A percentile compares a stretch with the other conserved stretches of the same genome.
Conservation (phyloP, 2,113 vertebrate species). For the Microcebus griseorufus region DNA sequence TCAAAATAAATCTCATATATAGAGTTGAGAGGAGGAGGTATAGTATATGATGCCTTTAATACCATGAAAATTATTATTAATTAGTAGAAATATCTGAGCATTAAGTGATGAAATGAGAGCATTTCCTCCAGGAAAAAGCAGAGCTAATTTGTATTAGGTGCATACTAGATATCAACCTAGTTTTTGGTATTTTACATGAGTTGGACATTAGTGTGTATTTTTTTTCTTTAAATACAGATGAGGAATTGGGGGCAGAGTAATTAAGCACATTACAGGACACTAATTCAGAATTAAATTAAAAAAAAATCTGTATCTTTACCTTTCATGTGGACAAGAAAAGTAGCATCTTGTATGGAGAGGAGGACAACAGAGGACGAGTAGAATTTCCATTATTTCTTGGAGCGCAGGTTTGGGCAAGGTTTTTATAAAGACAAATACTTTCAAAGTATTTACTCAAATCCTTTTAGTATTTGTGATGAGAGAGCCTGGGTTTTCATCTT, state of each 20-base stretch:
- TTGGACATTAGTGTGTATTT: neutral
- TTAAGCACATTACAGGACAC: neutral
- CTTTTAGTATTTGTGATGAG: neutral
- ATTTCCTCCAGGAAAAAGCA: slow-evolving; percentile 9
- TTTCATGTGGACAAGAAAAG: neutral
- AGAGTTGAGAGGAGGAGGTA: neutral
- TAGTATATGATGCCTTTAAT: neutral
- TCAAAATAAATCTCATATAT: neutral
- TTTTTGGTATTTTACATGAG: neutral
- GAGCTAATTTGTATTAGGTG: neutral
- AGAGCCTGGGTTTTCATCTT: neutral
- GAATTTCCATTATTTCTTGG: neutral
- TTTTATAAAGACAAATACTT: neutral
- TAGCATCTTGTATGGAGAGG: neutral
- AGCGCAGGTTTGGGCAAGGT: neutral
- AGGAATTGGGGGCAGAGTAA: neutral
- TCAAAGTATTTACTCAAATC: neutral
- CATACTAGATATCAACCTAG: neutral
- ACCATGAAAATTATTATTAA: neutral
- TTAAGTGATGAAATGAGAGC: neutral
- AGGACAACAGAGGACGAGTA: neutral
- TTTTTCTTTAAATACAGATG: neutral
- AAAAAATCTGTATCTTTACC: neutral
- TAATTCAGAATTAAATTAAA: neutral
- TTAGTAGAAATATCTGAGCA: neutral